Percentiles rank a stretch among this genome's conserved stretches.
Evolutionary conservation across 2,113 vertebrate species (phyloP).

Genomic region (Sander vitreus): DNA sequence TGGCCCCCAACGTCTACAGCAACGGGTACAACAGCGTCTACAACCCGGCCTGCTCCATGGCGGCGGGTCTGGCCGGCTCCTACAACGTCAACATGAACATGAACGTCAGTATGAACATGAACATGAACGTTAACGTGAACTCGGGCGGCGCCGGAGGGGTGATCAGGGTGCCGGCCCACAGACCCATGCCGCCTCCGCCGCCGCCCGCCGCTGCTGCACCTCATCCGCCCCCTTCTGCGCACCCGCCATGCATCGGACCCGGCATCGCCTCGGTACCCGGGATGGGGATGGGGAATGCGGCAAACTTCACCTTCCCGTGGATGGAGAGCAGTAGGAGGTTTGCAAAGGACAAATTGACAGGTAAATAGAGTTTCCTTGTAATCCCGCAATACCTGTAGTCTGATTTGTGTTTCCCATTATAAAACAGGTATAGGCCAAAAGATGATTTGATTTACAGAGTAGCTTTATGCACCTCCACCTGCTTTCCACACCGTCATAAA

Average conservation of each 20-base stretch:
- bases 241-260: slow-evolving; percentile 84
- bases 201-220: slow-evolving; percentile 88
- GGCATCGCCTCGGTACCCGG: slow-evolving; percentile 80
- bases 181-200: slow-evolving; percentile 87
- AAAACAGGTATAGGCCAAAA: not conserved
- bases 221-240: slow-evolving; percentile 79
- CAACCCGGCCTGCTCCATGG: slow-evolving; percentile 88
- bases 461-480: not conserved
- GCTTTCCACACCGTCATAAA: not conserved
- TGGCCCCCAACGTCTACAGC: slow-evolving; percentile 84
- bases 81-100: slow-evolving; percentile 92
- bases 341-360: slow-evolving; percentile 93
- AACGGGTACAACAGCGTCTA: slow-evolving; percentile 88
- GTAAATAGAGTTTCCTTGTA: slow-evolving; percentile 77
- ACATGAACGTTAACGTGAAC: slow-evolving; percentile 88
- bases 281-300: slow-evolving; percentile 82
- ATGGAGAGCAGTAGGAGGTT: slow-evolving; percentile 93
- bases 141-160: slow-evolving; percentile 84
- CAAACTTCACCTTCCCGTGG: slow-evolving; percentile 93
- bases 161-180: slow-evolving; percentile 93
- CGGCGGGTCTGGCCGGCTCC: slow-evolving; percentile 83
- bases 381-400: not conserved
- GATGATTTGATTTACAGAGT: not conserved
- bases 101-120: slow-evolving; percentile 90
- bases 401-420: not conserved